Conservation (phyloP, 2,888 invertebrate species). For the Megaustenia siamemsis region DNA sequence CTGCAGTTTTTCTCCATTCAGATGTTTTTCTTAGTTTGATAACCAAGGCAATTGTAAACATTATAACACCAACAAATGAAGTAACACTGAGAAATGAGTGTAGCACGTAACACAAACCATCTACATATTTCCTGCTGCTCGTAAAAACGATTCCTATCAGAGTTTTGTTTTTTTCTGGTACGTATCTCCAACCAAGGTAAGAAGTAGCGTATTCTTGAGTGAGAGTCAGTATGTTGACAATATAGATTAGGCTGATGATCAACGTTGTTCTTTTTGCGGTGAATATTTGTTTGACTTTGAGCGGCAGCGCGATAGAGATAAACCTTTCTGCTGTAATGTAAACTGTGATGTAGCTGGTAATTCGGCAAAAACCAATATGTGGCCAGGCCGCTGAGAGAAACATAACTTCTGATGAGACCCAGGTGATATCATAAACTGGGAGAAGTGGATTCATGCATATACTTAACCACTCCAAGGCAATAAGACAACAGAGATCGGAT, state of each 20-base stretch:
- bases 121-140: not conserved
- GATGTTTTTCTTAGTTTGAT: not conserved
- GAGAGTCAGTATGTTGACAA: not conserved
- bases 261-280: slow-evolving; percentile 7
- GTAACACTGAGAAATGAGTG: not conserved
- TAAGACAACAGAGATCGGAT: slow-evolving; percentile 10
- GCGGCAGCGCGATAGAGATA: slow-evolving; percentile 7
- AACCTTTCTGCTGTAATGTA: slow-evolving; percentile 36
- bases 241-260: not conserved
- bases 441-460: slow-evolving; percentile 14
- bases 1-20: not conserved
- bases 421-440: not conserved
- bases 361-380: slow-evolving; percentile 26
- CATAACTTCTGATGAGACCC: not conserved
- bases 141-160: not conserved
- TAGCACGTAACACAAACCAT: not conserved
- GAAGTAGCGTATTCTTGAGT: slow-evolving; percentile 16
- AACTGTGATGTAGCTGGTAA: slow-evolving; percentile 31
- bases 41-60: slow-evolving; percentile 1
- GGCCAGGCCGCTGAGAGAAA: slow-evolving; percentile 20
- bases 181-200: not conserved
- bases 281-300: slow-evolving; percentile 24
- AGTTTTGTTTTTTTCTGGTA: not conserved
- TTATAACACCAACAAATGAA: slow-evolving; percentile 15
- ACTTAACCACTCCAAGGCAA: slow-evolving; percentile 23